These are phyloP conservation scores for Pemphigus obesinymphae DNA, from an alignment of 1,140 invertebrate genomes.

Conservation along the genomic window DNA sequence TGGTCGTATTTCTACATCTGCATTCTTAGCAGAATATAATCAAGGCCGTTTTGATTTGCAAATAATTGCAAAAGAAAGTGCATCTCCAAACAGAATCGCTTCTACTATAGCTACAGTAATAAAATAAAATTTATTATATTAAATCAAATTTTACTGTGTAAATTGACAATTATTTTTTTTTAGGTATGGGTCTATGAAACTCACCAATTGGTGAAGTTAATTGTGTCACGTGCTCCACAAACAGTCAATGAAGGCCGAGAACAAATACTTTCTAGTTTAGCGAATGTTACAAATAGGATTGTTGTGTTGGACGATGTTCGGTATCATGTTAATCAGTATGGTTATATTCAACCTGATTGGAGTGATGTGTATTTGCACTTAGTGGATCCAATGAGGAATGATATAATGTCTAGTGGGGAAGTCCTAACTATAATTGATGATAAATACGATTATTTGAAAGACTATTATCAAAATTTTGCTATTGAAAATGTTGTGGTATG, in stretches of 20 bases:
- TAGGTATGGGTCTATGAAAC: slow-evolving; percentile 81
- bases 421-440: slow-evolving; percentile 77
- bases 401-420: slow-evolving; percentile 71
- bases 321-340: slow-evolving; percentile 66
- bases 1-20: slow-evolving; percentile 68
- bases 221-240: slow-evolving; percentile 69
- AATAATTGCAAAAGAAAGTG: slow-evolving; percentile 73
- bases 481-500: slow-evolving; percentile 74
- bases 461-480: slow-evolving; percentile 69
- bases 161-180: neutral
- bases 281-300: slow-evolving; percentile 68
- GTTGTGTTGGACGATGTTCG: slow-evolving; percentile 75
- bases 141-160: neutral
- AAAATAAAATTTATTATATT: slow-evolving; percentile 58
- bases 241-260: slow-evolving; percentile 65
- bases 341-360: slow-evolving; percentile 66
- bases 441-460: slow-evolving; percentile 77
- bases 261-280: slow-evolving; percentile 64
- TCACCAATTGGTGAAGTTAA: slow-evolving; percentile 71
- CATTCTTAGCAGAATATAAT: slow-evolving; percentile 79
- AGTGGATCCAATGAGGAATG: slow-evolving; percentile 67
- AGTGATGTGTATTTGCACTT: slow-evolving; percentile 84
- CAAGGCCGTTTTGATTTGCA: slow-evolving; percentile 80
- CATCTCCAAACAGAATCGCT: slow-evolving; percentile 71
- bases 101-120: slow-evolving; percentile 73